Evolutionary conservation across 2,888 invertebrate species (phyloP).

Genomic region (Congeria kusceri): DNA sequence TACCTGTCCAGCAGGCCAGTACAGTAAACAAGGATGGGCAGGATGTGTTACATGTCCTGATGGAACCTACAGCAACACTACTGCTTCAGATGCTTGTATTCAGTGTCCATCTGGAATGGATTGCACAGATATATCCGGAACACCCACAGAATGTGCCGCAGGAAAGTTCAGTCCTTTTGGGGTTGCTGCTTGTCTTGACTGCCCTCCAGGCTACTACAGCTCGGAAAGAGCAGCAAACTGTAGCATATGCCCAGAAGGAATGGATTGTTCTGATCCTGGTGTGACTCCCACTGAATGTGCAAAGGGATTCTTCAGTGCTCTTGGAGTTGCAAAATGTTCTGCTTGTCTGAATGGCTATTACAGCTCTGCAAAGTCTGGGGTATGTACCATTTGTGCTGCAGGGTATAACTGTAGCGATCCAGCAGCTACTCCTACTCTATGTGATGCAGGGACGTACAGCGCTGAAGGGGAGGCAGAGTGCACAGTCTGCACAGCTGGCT

Average conservation of each 20-base stretch:
- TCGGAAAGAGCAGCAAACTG: conserved; percentile 27
- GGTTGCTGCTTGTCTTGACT: conserved; percentile 52
- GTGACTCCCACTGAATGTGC: not conserved
- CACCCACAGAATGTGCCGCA: conserved; percentile 40
- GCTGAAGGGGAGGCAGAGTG: conserved; percentile 42
- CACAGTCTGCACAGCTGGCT: conserved; percentile 40
- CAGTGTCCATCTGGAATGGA: conserved; percentile 60
- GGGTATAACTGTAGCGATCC: conserved; percentile 33
- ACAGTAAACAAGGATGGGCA: conserved; percentile 45
- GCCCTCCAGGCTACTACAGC: conserved; percentile 63
- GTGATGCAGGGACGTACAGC: conserved; percentile 60
- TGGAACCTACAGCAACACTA: conserved; percentile 67
- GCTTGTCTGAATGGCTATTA: conserved; percentile 64
- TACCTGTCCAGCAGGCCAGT: conserved; percentile 67
- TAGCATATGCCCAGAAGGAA: conserved; percentile 64
- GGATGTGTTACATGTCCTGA: conserved; percentile 46
- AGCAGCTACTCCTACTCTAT: conserved; percentile 11
- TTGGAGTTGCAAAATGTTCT: conserved; percentile 22
- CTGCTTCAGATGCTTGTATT: conserved; percentile 48
- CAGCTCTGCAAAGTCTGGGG: conserved; percentile 57
- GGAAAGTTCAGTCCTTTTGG: conserved; percentile 48
- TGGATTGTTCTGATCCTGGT: conserved; percentile 26
- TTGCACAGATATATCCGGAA: conserved; percentile 29
- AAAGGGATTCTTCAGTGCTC: conserved; percentile 59
- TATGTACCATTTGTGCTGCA: conserved; percentile 59